Evolutionary conservation across 1,140 invertebrate species (phyloP), one percentile per base, ranked within the genome.

Genomic region (Megalonaias nervosa): DNA sequence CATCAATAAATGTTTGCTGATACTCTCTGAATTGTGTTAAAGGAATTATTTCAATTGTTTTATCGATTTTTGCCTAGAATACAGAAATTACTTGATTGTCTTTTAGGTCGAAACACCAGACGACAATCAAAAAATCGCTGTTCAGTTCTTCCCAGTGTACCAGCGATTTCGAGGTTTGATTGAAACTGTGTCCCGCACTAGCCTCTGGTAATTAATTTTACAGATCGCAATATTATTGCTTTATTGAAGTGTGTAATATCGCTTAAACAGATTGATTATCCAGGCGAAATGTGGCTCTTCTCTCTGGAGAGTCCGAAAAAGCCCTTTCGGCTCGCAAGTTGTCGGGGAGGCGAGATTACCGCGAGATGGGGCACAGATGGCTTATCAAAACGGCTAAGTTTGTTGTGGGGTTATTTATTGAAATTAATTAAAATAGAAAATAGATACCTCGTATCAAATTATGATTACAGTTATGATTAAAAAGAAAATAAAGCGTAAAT

Each of bases 201-300:
- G 76, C 65, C 70, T 66, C 69, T 73, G 76, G 74, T 78, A 78
- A 78, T 78, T 78, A 78, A 78, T 78, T 69, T 78, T 78, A 73
- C 71, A 78, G 76, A 78, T 78, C 74, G 76, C 76, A 71, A 72
- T 78, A 74, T 78, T 78, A 78, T 78, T 72, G 76, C 76, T 67
- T 72, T 71, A 78, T 73, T 78, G 70, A 58, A 78, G 76, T 78
- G 76, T 78, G 76, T 78, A 73, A 78, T 78, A 78, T 78, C 76
- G 70, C 76, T 78, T 73, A 67, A 73, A 78, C 76, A 78, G 76
- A 78, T 78, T 78, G 76, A 78, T 78, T 78, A 58, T 60, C 58
- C 21, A 31, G 61, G 76, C 73, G 74, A 78, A 78, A 73, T 78
- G 66, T 70, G 66, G 56, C 38, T 61, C 56, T 59, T 58, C 16